Conservation (phyloP, 2,888 invertebrate species). For the Chrysolina haemoptera region DNA sequence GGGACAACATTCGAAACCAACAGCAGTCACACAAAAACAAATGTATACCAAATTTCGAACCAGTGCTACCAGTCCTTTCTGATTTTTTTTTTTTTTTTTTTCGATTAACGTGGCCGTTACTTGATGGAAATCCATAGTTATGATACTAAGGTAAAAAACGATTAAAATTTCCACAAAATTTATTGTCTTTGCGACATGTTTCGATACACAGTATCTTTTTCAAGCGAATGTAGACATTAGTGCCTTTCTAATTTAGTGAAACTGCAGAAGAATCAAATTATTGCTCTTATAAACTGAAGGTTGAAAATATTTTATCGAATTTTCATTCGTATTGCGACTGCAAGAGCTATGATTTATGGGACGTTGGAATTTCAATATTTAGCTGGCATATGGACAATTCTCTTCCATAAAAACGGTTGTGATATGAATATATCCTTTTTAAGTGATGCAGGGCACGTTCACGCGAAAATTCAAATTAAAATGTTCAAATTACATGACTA, state of each 20-base stretch:
- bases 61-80: too few relatives aligned
- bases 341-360: slow-evolving; percentile 9
- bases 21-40: too few relatives aligned
- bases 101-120: too few relatives aligned
- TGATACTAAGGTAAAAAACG: too few relatives aligned
- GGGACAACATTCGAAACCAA: too few relatives aligned
- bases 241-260: not conserved
- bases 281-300: not conserved
- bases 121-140: too few relatives aligned
- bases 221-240: too few relatives aligned
- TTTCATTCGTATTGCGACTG: not conserved
- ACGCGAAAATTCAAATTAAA: not conserved
- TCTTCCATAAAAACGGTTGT: slow-evolving; percentile 1
- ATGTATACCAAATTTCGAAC: too few relatives aligned
- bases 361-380: not conserved
- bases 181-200: too few relatives aligned
- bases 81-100: too few relatives aligned
- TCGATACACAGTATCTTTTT: too few relatives aligned
- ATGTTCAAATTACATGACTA: not conserved
- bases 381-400: slow-evolving; percentile 3
- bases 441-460: not conserved
- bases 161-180: too few relatives aligned
- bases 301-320: not conserved
- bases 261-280: not conserved
- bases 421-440: not conserved